Base-by-base conservation (phyloP, 2,797 vertebrate species). In the Manis javanica region DNA sequence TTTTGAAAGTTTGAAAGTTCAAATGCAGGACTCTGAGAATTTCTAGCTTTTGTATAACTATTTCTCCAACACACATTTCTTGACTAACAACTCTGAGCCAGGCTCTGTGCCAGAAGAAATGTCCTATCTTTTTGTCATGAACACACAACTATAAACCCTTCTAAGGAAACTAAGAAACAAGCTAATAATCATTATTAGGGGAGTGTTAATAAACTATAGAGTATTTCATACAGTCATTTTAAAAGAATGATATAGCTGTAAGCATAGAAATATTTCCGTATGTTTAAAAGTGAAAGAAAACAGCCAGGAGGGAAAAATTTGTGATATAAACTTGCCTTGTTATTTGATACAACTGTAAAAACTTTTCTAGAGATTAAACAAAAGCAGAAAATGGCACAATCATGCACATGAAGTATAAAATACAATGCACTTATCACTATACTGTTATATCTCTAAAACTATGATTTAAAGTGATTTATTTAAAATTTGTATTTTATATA, bases 301-400 rank as follows among this genome's bases (percentile, higher is more conserved):
- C 12, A 85, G 15, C 26, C 49, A 91, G 8, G 18, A 91, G 13
- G 31, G 90, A 95, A 87, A 5, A 77, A 93, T 84, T 69, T 66
- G 42, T 57, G 9, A 31, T 77, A 68, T 31, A 96, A 53, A 69
- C 29, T 57, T 88, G 74, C 19, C 39, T 87, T 94, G 24, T 39
- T 59, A 86, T 64, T 96, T 91, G 37, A 69, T 64, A 37, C 71
- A 96, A 92, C 16, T 90, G 64, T 90, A 79, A 92, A 8, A 49
- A 31, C 57, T 89, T 72, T 68, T 79, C 71, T 72, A 66, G 90
- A 79, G 37, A 13, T 89, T 71, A 85, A 51, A 23, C 21, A 92
- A 29, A 83, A 72, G 81, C 71, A 93, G 63, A 16, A 96, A 90
- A 82, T 53, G 16, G 42, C 39, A 63, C 34, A 87, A 93, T 75